Base-by-base conservation (phyloP, 2,888 invertebrate genomes). In the Drosophila falleni region DNA sequence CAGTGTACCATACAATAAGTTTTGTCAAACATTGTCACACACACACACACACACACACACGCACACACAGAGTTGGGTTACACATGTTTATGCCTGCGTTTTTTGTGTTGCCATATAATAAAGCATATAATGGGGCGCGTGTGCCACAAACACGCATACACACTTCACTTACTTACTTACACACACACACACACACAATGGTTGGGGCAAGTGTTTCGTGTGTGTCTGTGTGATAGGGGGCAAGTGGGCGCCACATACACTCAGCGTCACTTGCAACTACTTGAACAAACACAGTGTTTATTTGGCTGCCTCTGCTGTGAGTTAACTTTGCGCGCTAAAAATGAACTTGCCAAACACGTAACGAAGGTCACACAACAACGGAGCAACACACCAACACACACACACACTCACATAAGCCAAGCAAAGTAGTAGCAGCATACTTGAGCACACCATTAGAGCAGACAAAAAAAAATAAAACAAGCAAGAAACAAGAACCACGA, bases 271-370 rank as follows among this genome's bases (percentile, higher is more conserved):
- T 82, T 82, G 81, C 86, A 82, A 82, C 81, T 82, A 82, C 86
- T 83, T 72, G 60, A 80, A 60, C 77, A 82, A 77, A 74, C 80
- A 77, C 62, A 65, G 77, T 79, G 79, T 76, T 82, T 85, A 82
- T 85, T 80, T 74, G 84, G 78, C 78, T 74, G 75, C 79, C 61
- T 66, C 50, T 53, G 76, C 59, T 49, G 62, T 50, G 55, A 83
- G 88, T 78, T 83, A 80, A 79, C 84, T 86, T 86, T 77, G 74
- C 74, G 78, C 78, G 79, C 88, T 87, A 80, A 81, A 89, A 89
- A 87, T 87, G 89, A 89, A 89, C 87, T 87, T 87, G 80, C 80
- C 88, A 88, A 79, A 85, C 88, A 81, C 85, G 82, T 85, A 85
- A 86, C 88, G 88, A 89, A 87, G 87, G 89, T 89, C 87, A 87